Evolutionary conservation across 92 coral and sea anemone species (phyloP), one percentile per base, ranked within the genome.

Genomic region (Zoanthus gigantus): DNA sequence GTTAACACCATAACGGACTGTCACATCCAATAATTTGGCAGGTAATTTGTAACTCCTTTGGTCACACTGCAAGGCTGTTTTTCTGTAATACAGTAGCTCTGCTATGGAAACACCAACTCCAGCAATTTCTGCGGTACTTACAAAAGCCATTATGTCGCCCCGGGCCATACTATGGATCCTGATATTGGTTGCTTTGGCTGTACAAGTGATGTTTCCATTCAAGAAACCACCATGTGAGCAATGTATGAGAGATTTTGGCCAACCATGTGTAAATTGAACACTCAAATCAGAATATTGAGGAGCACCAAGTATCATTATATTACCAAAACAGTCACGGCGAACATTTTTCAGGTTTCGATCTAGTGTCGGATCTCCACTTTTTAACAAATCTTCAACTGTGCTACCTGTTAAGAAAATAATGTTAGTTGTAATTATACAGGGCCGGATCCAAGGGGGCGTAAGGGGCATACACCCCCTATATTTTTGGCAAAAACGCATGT

Each of bases 121-220:
- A 73, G 77, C 77, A 13, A 73, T 73, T 73, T 73, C 77, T 73
- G 77, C 54, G 0, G 77, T 73, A 15, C 77, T 73, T 44, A 73
- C 28, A 37, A 73, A 73, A 14, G 77, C 77, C 77, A 73, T 73
- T 12, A 73, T 37, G 37, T 73, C 77, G 13, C 30, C 54, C 23
- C 32, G 1, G 77, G 77, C 77, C 82, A 77, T 77, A 30, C 82
- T 77, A 8, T 56, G 63, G 17, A 77, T 77, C 17, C 68, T 23
- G 23, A 8, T 53, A 77, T 77, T 77, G 6, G 65, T 77, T 77
- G 63, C 68, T 77, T 77, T 77, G n/a, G 48, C 68, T 2, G 82
- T 29, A 53, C 82, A 77, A 77, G 82, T 77, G 50, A 77, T 77
- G 82, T 77, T 77, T 8, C 82, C 82, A 18, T 29, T 37, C 82